Conservation (phyloP, 2,888 invertebrate species). For the Stenurella melanura region DNA sequence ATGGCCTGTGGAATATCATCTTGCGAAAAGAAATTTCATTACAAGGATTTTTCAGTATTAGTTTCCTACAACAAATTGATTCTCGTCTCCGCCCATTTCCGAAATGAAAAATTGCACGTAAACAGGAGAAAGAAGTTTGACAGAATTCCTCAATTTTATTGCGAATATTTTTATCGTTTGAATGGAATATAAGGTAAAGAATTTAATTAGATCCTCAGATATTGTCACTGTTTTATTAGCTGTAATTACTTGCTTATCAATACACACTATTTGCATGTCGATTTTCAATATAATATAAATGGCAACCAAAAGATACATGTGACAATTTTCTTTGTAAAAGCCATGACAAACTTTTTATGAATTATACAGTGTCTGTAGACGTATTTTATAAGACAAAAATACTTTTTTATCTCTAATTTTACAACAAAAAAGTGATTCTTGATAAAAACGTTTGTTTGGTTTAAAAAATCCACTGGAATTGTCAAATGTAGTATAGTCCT, state of each 20-base stretch:
- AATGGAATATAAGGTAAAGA: not conserved
- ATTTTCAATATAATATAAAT: too few relatives aligned
- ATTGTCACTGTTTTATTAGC: not conserved
- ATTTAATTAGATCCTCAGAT: not conserved
- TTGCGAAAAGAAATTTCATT: slow-evolving; percentile 55
- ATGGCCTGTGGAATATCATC: slow-evolving; percentile 50
- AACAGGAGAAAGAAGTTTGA: slow-evolving; percentile 41
- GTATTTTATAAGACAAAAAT: too few relatives aligned
- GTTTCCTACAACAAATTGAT: slow-evolving; percentile 57
- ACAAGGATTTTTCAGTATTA: slow-evolving; percentile 56
- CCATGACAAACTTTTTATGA: too few relatives aligned
- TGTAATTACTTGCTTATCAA: not conserved
- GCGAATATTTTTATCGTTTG: slow-evolving; percentile 18
- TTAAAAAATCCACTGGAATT: too few relatives aligned
- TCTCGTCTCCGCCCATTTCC: slow-evolving; percentile 50
- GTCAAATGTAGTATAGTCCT: too few relatives aligned
- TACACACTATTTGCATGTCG: too few relatives aligned
- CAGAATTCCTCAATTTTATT: slow-evolving; percentile 27
- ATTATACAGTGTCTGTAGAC: too few relatives aligned
- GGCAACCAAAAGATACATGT: too few relatives aligned
- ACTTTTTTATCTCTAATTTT: too few relatives aligned
- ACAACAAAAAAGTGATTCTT: too few relatives aligned
- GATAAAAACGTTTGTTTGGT: too few relatives aligned
- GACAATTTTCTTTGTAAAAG: too few relatives aligned
- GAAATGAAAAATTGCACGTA: slow-evolving; percentile 47